Base-by-base conservation (phyloP, 1,140 invertebrate species). In the Aethina tumida region DNA sequence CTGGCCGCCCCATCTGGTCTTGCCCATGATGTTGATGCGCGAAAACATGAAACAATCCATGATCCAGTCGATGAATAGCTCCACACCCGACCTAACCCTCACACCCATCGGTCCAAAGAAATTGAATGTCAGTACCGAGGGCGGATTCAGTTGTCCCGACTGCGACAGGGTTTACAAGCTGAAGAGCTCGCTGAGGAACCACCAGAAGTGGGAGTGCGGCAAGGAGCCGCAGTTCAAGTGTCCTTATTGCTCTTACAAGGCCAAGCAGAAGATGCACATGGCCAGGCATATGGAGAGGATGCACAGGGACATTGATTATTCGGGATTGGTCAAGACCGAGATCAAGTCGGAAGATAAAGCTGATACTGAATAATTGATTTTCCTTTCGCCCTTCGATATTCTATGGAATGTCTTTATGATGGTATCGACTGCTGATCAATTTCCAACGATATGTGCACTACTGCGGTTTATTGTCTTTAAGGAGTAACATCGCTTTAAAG, bases 221-320 rank as follows among this genome's bases (percentile, higher is more conserved):
- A 68, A 69, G 29, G 81, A 84, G 58, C 81, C 82, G 2, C 79
- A 83, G 56, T 85, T 84, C 59, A 75, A 79, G 48, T 85, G 82
- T 62, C 80, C 80, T 6, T 81, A 81, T 60, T 85, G 82, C 60
- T 77, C 81, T 6, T 84, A 84, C 59, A 70, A 79, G 43, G 81
- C 81, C 49, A 84, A 84, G 54, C 81, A 84, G 58, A 84, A 85
- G 65, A 84, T 83, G 79, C 81, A 84, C 63, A 81, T 84, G 44
- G 79, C 76, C 21, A 73, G 81, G 26, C 82, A 85, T 60, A 79
- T 82, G 73, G 78, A 83, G 54, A 71, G 82, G 12, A 84, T 84
- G 80, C 81, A 85, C 60, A 79, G 80, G 56, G 80, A 82, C n/a
- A 24, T 27, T 9, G 41, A 43, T 18, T 22, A 19, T 31, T 39